Evolutionary conservation across 2,113 vertebrate species (phyloP).

Genomic region (Callocephalon fimbriatum): DNA sequence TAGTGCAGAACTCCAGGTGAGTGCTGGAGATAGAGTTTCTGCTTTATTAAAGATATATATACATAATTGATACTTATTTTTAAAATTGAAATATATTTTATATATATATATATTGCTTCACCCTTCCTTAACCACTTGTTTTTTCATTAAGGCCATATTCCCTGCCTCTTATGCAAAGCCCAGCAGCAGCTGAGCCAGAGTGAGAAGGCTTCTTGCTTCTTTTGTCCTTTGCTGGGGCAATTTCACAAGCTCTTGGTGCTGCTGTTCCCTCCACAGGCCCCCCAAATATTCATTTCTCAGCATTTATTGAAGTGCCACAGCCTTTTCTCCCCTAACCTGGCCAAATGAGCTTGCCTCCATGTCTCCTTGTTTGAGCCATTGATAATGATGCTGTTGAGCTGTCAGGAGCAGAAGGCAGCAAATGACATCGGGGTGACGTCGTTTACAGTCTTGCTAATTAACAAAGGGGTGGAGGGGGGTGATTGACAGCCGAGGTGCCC

Average conservation of each 20-base stretch:
- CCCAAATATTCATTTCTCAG: background rate
- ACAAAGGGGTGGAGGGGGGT: background rate
- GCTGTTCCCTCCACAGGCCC: accelerated
- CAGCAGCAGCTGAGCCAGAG: background rate
- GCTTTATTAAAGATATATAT: too few relatives aligned
- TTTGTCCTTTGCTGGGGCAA: background rate
- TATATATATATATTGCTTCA: background rate
- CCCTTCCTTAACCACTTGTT: background rate
- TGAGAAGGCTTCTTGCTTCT: background rate
- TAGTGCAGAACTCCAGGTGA: too few relatives aligned
- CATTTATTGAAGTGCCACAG: accelerated
- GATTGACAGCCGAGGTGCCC: background rate
- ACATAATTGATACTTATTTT: background rate
- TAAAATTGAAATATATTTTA: accelerated
- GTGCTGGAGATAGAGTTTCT: background rate
- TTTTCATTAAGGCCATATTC: background rate
- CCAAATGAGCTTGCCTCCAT: background rate
- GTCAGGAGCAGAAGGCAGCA: background rate
- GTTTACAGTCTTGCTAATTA: background rate
- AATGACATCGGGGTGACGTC: background rate
- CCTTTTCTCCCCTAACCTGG: background rate
- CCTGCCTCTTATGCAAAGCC: background rate
- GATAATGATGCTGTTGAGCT: background rate
- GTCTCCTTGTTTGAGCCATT: background rate
- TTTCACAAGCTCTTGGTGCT: background rate